Percentiles rank a stretch among this genome's conserved stretches.
Conservation (phyloP, 2,888 invertebrate species). For the Lymantria dispar region DNA sequence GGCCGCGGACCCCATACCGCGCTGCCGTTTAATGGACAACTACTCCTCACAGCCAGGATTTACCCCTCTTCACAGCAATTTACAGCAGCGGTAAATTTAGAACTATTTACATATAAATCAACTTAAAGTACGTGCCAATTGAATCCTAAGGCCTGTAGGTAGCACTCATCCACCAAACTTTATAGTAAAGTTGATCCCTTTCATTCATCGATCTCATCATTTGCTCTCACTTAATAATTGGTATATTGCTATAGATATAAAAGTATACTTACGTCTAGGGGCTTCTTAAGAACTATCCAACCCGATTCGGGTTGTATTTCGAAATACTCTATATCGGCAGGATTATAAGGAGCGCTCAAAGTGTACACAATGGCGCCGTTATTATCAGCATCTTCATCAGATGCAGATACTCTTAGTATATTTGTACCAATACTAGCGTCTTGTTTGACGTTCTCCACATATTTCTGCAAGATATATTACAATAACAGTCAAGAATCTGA, state of each 20-base stretch:
- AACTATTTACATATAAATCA: slow-evolving; percentile 79
- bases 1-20: slow-evolving; percentile 42
- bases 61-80: slow-evolving; percentile 75
- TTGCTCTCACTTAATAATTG: slow-evolving; percentile 45
- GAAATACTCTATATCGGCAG: slow-evolving; percentile 96
- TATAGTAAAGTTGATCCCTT: slow-evolving; percentile 73
- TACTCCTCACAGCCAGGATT: slow-evolving; percentile 82
- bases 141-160: slow-evolving; percentile 81
- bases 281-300: slow-evolving; percentile 97
- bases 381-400: slow-evolving; percentile 98
- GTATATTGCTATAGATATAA: slow-evolving; percentile 27
- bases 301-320: slow-evolving; percentile 98
- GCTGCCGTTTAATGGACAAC: slow-evolving; percentile 73
- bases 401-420: slow-evolving; percentile 96
- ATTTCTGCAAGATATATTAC: slow-evolving; percentile 88
- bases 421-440: slow-evolving; percentile 97
- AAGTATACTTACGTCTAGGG: slow-evolving; percentile 95
- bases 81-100: slow-evolving; percentile 79
- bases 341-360: slow-evolving; percentile 93
- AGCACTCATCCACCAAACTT: slow-evolving; percentile 82
- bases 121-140: slow-evolving; percentile 80
- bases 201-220: slow-evolving; percentile 71
- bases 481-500: slow-evolving; percentile 38
- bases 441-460: slow-evolving; percentile 98
- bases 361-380: slow-evolving; percentile 97